phyloP scores from a whole-genome alignment of 2,113 vertebrate genomes.

The Xiphophorus couchianus region DNA sequence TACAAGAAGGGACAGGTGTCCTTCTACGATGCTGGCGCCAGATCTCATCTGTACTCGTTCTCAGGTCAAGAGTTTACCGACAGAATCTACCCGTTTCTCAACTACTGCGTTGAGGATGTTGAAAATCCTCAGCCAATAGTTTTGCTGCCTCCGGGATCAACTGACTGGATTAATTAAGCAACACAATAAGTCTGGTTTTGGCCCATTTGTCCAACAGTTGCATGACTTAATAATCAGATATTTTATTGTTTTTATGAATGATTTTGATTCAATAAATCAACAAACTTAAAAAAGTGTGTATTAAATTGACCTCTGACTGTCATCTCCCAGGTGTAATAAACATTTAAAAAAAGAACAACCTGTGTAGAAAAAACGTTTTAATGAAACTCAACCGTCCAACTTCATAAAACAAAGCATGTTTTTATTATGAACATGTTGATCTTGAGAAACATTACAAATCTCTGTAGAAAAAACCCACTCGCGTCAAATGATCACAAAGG shows the following conservation, averaged over 20 bases:
- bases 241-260: neutral
- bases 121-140: constrained; percentile 9
- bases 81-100: constrained; percentile 60
- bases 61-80: constrained; percentile 14
- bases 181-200: neutral
- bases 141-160: constrained; percentile 18
- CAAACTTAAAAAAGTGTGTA: constrained; percentile 1
- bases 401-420: neutral
- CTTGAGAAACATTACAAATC: neutral
- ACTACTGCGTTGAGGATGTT: constrained; percentile 48
- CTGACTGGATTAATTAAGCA: constrained; percentile 56
- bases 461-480: neutral
- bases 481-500: neutral
- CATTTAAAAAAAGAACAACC: neutral
- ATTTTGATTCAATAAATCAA: constrained; percentile 20
- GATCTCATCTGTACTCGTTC: constrained; percentile 53
- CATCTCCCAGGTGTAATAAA: neutral
- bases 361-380: neutral
- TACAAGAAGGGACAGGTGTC: constrained; percentile 48
- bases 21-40: constrained; percentile 52
- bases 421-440: neutral
- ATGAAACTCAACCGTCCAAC: neutral
- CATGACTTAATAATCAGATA: neutral
- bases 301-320: neutral
- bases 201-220: neutral